Percentiles rank a stretch among this genome's conserved stretches.
Evolutionary conservation across 2,888 invertebrate species (phyloP).

Genomic region (Himalopsyche japonica): DNA sequence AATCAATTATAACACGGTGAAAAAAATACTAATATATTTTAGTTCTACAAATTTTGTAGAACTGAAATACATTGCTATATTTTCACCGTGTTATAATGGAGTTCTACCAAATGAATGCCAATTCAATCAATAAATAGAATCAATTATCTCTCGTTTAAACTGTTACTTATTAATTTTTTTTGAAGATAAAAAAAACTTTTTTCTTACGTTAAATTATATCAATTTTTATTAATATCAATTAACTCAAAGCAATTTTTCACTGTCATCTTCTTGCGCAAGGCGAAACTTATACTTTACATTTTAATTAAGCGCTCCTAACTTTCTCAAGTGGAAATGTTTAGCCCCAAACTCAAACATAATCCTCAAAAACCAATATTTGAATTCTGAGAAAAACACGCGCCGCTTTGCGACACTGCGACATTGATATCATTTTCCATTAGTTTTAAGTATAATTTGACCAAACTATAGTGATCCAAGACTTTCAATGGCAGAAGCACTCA

Average conservation of each 20-base stretch:
- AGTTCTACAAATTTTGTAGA: too few relatives aligned
- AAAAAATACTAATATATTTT: too few relatives aligned
- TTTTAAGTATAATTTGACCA: conserved; percentile 18
- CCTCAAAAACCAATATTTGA: not conserved
- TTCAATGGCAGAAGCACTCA: not conserved
- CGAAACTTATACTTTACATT: not conserved
- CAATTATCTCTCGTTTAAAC: too few relatives aligned
- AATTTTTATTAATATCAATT: not conserved
- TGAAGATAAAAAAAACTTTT: not conserved
- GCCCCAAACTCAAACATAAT: not conserved
- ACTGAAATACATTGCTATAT: too few relatives aligned
- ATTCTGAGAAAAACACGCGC: not conserved
- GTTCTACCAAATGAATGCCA: too few relatives aligned
- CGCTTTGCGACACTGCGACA: not conserved
- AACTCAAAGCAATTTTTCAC: not conserved
- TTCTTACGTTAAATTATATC: not conserved
- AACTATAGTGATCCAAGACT: not conserved
- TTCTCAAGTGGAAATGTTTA: not conserved
- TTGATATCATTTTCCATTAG: conserved; percentile 30
- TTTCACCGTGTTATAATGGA: too few relatives aligned
- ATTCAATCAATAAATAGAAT: too few relatives aligned
- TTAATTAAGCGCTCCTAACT: not conserved
- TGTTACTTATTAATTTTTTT: too few relatives aligned
- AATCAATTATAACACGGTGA: too few relatives aligned
- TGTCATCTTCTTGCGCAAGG: not conserved